Base-by-base conservation (phyloP, 2,113 vertebrate species). In the Paradoxurus hermaphroditus region DNA sequence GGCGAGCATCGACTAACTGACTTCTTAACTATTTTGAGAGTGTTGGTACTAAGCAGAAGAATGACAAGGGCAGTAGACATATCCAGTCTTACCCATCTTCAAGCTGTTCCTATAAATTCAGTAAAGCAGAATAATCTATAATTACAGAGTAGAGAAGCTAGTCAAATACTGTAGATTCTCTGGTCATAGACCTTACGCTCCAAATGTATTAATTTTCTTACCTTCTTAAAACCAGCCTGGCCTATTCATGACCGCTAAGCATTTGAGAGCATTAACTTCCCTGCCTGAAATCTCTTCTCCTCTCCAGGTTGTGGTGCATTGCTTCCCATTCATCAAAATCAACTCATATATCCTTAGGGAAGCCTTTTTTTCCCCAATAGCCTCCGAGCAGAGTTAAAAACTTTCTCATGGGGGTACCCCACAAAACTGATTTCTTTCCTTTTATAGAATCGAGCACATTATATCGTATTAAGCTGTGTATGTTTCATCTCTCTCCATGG, bases 1-100 rank as follows among this genome's bases (percentile, higher is more conserved):
- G 62, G 77, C 39, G 49, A 96, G 56, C 87, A 63, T n/a, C 29
- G 15, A 65, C 87, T 96, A 97, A 96, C 86, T 97, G 97, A 96
- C 90, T 83, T 94, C 86, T 79, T 91, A 94, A 77, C 34, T 91
- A 39, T 85, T 79, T 96, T 95, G 53, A 94, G 14, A 84, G 15
- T 18, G 15, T 77, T 91, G 19, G 27, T 36, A 73, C 68, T 63
- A 56, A 63, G 39, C 72, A 85, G 86, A 72, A 82, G 15, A 89
- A 11, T 89, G 68, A 72, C 70, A 93, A 86, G 34, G 23, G 70
- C 36, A 79, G 19, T 49, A 53, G 56, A 3, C 44, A 9, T 44
- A 73, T 67, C 36, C 3, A 0, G 75, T 90, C 56, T 93, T 46
- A 79, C 4, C 15, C n/a, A 3, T 68, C 46, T 84, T 86, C 53